phyloP scores from a whole-genome alignment of 1,140 invertebrate species.

The Ganaspis sp. region DNA sequence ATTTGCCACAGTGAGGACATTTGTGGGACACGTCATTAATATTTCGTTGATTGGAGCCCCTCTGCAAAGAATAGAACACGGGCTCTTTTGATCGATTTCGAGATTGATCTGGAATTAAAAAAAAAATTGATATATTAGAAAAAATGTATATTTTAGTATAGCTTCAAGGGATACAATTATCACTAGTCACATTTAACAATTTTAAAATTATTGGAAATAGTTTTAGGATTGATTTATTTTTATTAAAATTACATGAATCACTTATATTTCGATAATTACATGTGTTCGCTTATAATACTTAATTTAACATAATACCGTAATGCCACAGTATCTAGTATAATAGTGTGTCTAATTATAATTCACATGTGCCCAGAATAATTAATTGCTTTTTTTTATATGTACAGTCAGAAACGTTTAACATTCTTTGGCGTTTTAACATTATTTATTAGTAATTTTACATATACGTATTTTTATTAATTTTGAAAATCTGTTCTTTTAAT shows the following conservation, averaged over 20 bases:
- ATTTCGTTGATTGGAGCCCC: background rate
- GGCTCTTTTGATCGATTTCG: background rate
- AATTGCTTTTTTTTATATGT: background rate
- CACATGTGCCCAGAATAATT: background rate
- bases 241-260: conserved; percentile 2
- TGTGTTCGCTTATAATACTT: background rate
- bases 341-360: background rate
- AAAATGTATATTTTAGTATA: background rate
- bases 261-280: background rate
- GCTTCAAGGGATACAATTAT: background rate
- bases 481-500: no score
- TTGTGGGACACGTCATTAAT: background rate
- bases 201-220: background rate
- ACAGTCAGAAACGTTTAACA: no score
- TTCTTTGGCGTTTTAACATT: no score
- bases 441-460: no score
- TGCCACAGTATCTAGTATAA: background rate
- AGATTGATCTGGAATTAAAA: conserved; percentile 1
- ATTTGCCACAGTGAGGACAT: conserved; percentile 75
- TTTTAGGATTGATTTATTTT: background rate
- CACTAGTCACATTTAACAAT: background rate
- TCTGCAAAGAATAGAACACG: background rate
- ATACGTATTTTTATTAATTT: no score
- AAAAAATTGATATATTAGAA: background rate
- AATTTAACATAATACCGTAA: background rate